phyloP scores from a whole-genome alignment of 2,113 vertebrate species.

The Parus major region DNA sequence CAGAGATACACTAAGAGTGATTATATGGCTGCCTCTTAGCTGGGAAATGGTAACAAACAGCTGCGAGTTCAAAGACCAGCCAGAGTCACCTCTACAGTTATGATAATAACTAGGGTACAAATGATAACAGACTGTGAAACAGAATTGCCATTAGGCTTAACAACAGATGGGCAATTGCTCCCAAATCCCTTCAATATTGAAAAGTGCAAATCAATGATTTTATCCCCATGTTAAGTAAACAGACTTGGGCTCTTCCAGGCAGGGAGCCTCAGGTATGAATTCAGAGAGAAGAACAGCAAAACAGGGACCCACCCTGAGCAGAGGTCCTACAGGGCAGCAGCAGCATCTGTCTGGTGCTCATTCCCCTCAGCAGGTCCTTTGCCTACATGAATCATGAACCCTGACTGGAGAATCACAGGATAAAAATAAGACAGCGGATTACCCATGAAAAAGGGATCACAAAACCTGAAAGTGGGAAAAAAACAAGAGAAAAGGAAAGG shows the following conservation, averaged over 20 bases:
- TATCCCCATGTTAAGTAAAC: neutral
- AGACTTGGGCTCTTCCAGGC: neutral
- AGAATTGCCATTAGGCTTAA: neutral
- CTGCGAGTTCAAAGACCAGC: neutral
- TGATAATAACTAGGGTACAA: neutral
- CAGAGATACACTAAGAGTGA: neutral
- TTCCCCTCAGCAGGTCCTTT: neutral
- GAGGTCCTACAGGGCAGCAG: neutral
- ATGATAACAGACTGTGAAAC: neutral
- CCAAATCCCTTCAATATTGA: neutral
- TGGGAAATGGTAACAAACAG: neutral
- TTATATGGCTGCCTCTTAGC: neutral
- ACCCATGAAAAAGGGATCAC: neutral
- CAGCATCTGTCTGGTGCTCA: neutral
- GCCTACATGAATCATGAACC: neutral
- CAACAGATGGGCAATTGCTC: neutral
- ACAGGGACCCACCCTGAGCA: neutral
- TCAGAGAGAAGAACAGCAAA: neutral
- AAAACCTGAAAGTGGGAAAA: neutral
- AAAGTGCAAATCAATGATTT: neutral
- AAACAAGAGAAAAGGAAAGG: neutral
- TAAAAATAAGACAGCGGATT: neutral
- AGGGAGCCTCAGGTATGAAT: neutral
- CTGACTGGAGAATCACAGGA: neutral
- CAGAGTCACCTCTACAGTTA: neutral